Evolutionary conservation across 1,140 invertebrate species (phyloP), one percentile per base, ranked within the genome.

Genomic region (Paralvinella palmiformis): DNA sequence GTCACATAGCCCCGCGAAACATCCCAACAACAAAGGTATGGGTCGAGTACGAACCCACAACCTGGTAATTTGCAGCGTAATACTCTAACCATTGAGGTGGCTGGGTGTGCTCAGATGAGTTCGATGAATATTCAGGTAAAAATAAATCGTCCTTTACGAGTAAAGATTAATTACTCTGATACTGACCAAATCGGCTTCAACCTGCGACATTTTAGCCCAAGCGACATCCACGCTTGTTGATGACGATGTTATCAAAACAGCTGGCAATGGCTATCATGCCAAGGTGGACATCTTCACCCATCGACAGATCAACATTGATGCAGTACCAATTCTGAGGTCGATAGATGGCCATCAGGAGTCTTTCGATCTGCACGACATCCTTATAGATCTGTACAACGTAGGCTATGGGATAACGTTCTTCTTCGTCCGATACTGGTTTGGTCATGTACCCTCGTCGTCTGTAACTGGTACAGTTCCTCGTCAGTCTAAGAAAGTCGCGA

Each of bases 311-410:
- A 7, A 78, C 70, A 57, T 75, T 73, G 31, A 79, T 64, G 65
- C 78, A 79, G 62, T 77, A 79, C 3, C 63, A 57, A 65, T 79
- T 78, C 33, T 79, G 76, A 3, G 75, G 74, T 31, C 71, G 62
- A 50, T 78, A 78, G 36, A 79, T 74, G 1, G 72, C 69, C 22
- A 69, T 56, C 1, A 79, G 66, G 6, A 78, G 62, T 20, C 71
- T 48, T 44, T 75, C 72, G 0, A 73, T 64, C 61, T 77, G 76
- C 35, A 68, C 71, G 1, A 73, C 63, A 52, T 76, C 69, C 32
- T 71, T 72, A 53, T 77, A 72, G 15, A 76, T 68, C 1, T 77
- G 52, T 31, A 78, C 69, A 56, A 66, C 74, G 65, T 69, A 79
- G 17, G 78, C 75, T 10, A 78, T 63, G 0, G 74, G 71, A 45